Conservation (phyloP, 2,113 vertebrate genomes). For the Melanerpes aurifrons region DNA sequence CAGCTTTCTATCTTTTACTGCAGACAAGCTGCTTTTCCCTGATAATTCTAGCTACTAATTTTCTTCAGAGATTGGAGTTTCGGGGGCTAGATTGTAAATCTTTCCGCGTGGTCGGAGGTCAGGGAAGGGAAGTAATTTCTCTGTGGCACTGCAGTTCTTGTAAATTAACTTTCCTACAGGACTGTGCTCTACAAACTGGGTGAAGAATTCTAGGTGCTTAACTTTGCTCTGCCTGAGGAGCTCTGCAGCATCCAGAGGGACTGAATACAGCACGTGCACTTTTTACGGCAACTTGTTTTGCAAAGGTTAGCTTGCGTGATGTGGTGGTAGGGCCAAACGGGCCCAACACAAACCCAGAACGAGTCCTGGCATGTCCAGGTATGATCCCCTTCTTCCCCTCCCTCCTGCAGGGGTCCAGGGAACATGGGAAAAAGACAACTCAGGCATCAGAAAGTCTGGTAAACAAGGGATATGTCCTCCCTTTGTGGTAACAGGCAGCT, state of each 20-base stretch:
- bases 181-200: fast-evolving
- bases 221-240: background rate
- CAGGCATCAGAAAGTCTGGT: no score
- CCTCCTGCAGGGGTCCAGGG: no score
- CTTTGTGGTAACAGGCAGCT: no score
- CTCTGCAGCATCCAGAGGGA: background rate
- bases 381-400: no score
- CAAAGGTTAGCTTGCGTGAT: no score
- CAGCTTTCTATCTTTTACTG: background rate
- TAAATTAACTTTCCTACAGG: background rate
- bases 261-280: background rate
- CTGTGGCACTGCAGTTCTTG: background rate
- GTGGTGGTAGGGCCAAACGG: no score
- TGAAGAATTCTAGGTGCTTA: background rate
- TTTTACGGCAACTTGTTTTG: no score
- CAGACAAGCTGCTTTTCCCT: slow-evolving; percentile 37
- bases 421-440: no score
- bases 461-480: no score
- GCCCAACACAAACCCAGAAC: no score
- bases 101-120: slow-evolving; percentile 17
- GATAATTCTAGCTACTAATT: slow-evolving; percentile 55
- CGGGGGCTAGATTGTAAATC: slow-evolving; percentile 25
- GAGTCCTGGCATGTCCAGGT: no score
- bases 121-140: background rate
- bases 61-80: slow-evolving; percentile 39